Base-by-base conservation (phyloP, 2,797 vertebrate species). In the Microctenopoma stevenorrisi region DNA sequence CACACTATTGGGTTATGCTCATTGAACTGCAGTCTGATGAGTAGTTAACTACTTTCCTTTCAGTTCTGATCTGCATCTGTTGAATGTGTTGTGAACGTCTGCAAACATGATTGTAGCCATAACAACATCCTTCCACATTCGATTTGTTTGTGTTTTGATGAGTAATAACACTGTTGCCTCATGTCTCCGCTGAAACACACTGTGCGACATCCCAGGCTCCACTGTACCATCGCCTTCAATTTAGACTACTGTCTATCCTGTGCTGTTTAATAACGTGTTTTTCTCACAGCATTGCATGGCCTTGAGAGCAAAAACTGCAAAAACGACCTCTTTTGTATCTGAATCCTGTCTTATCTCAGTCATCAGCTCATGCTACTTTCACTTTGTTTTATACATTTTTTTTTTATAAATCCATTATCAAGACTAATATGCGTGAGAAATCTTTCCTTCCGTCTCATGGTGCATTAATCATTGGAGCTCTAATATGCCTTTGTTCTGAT, bases 401-500 rank as follows among this genome's bases (percentile, higher is more conserved):
- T 80, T 82, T 86, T 81, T 55, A 79, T 78, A 53, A 81, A 91
- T 82, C 79, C 64, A 86, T 89, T 81, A 88, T 49, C 59, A 84
- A 87, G 82, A 65, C 72, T 79, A 84, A 90, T 84, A 87, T 82
- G 82, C 69, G 43, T 74, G 77, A 78, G 78, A 86, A 88, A 85
- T 57, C 72, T 84, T 76, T 71, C 72, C 64, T 64, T 67, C 60
- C 67, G 69, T 76, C 64, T 73, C 69, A 76, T 43, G 75, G 64
- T 40, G 71, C 85, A 88, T 91, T 91, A 89, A 92, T 93, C 87
- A 91, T 78, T 43, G 25, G 42, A 69, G 54, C 74, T 83, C 65
- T 88, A 87, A 90, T 82, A 78, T 58, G 80, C 76, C 82, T 87
- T 78, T 86, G 79, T 78, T 88, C 74, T 79, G 85, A 85, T 90